Conservation (phyloP, 2,888 invertebrate species). For the Acheta domesticus region DNA sequence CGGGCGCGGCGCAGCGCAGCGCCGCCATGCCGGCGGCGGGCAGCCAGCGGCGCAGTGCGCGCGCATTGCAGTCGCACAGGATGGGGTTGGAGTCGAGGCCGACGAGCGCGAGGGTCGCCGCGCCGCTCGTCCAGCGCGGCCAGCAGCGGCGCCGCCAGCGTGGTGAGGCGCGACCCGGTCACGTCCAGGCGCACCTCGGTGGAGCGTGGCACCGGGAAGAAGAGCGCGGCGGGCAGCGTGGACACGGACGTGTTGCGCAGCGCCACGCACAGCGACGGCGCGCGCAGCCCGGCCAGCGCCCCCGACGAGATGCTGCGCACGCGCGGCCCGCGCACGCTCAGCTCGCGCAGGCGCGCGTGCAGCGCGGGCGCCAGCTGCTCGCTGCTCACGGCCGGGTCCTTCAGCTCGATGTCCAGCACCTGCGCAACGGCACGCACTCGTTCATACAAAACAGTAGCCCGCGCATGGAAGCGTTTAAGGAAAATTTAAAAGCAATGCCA, state of each 20-base stretch:
- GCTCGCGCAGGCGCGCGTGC: constrained; percentile 71
- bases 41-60: constrained; percentile 76
- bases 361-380: constrained; percentile 76
- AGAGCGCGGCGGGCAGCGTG: constrained; percentile 72
- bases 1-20: constrained; percentile 50
- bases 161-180: constrained; percentile 70
- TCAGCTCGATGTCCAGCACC: constrained; percentile 75
- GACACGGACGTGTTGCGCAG: constrained; percentile 77
- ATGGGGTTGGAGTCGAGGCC: constrained; percentile 79
- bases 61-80: constrained; percentile 78
- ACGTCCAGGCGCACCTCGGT: constrained; percentile 76
- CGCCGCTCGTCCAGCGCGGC: constrained; percentile 77
- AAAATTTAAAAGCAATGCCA: too few species aligned
- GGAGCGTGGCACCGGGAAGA: constrained; percentile 84
- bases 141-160: constrained; percentile 73
- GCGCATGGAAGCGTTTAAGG: too few species aligned
- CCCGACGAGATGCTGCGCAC: constrained; percentile 77
- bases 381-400: constrained; percentile 74
- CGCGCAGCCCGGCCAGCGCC: constrained; percentile 76
- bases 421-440: neutral
- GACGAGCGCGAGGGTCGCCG: constrained; percentile 65
- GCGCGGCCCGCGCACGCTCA: constrained; percentile 71
- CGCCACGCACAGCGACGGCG: constrained; percentile 65
- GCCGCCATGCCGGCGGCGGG: constrained; percentile 38
- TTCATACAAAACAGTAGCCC: too few species aligned